Evolutionary conservation across 2,113 vertebrate species (phyloP), one percentile per base, ranked within the genome.

Genomic region (Sorex araneus): DNA sequence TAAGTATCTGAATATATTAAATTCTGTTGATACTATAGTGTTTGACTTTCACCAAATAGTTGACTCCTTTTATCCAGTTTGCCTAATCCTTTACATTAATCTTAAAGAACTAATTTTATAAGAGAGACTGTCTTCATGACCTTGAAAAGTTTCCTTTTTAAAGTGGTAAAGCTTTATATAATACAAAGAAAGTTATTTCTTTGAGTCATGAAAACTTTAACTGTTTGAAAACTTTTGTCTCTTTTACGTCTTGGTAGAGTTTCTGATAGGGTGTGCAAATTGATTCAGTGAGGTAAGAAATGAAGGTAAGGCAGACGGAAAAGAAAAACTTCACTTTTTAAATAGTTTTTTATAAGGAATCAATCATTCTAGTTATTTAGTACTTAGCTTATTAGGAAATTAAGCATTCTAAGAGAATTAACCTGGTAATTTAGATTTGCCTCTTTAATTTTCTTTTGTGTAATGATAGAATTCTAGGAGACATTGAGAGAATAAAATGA

Each of bases 361-460:
- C 19, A 67, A 0, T 91, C 45, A 57, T 8, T 45, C 30, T 87
- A 13, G 54, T 40, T 40, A 83, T 85, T 80, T 75, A 74, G 12
- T 90, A 27, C 54, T 89, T 85, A 81, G 69, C 45, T 70, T 76
- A 89, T 67, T 75, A 83, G 87, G 25, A 94, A 86, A 57, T 4
- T 54, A 87, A 82, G 84, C 77, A 57, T 89, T 84, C 23, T 54
- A 79, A 76, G 69, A 84, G 40, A 74, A 43, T 78, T 95, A 84
- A 75, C 12, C 30, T 91, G 19, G 0, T 3, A 3, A 7, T 87
- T 89, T 85, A 16, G 54, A 54, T 67, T 67, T 67, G 30, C n/a
- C 30, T 30, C 34, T 28, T 47, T 32, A 36, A 91, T 92, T 84
- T 80, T 27, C 23, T 76, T 83, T 86, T 87, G 25, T 78, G 1